Base-by-base conservation (phyloP, 2,113 vertebrate species). In the Sander vitreus region DNA sequence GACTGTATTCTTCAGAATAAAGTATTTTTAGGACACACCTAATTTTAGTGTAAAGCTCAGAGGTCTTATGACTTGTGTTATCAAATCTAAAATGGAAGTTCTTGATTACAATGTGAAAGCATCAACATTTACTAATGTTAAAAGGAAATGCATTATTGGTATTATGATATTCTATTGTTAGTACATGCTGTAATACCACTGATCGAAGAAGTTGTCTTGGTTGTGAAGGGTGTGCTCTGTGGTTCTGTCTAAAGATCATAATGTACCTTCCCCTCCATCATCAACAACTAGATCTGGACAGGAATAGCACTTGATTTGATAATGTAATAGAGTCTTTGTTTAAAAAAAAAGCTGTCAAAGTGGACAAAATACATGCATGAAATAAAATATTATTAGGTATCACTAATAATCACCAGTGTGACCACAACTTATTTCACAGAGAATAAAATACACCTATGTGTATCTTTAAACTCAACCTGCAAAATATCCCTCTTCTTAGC, bases 261-360 rank as follows among this genome's bases (percentile, higher is more conserved):
- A 85, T 83, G 81, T 84, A 23, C 79, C 89, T 77, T 75, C 67
- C 76, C 73, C 55, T 75, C 48, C 54, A 71, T 80, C 57, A 82
- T 80, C 82, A 90, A 77, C 54, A 68, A 62, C 65, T 67, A 86
- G 86, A 93, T 91, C 89, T 83, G 87, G 33, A 85, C 55, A 80
- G 57, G 69, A 93, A 92, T 88, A 92, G 90, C 92, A 93, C 93
- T 93, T 93, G 90, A 90, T 85, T 81, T 84, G 9, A 80, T 78
- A 30, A 75, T 5, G 9, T 7, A 45, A 75, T 53, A 55, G 3
- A 47, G 5, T 43, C 30, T 60, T 70, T 89, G 39, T n/a, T 13
- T n/a, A 13, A 5, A n/a, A 43, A 62, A 53, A 48, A 59, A 60
- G 1, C 23, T 50, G 1, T 13, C 13, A 23, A 21, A 74, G 39